Evolutionary conservation across 2,113 vertebrate species (phyloP).

Genomic region (Pyxicephalus adspersus): DNA sequence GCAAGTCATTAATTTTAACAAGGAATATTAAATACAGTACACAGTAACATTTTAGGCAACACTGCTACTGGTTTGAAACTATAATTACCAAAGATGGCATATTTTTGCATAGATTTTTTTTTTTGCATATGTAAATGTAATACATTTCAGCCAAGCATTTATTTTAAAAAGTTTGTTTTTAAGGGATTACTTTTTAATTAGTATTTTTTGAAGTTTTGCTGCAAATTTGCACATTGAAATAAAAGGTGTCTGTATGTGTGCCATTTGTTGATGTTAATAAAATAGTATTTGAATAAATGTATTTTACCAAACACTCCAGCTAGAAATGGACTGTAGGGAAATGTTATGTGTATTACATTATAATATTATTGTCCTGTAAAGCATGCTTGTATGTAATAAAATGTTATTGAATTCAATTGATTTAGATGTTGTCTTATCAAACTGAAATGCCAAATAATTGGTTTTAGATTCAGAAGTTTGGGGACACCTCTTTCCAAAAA

Average conservation of each 20-base stretch:
- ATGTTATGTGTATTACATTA: neutral
- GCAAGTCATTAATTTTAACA: slow-evolving; percentile 50
- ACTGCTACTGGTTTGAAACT: slow-evolving; percentile 35
- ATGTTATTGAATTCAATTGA: too few species aligned
- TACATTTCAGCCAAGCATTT: slow-evolving; percentile 28
- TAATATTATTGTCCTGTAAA: too few species aligned
- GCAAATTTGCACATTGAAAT: slow-evolving; percentile 31
- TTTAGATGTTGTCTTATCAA: too few species aligned
- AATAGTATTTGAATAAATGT: neutral
- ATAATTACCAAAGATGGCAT: slow-evolving; percentile 37
- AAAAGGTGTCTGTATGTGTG: neutral
- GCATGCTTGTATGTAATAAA: too few species aligned
- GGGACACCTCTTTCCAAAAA: too few species aligned
- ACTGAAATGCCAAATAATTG: too few species aligned
- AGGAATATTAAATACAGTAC: slow-evolving; percentile 46
- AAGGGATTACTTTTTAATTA: slow-evolving; percentile 32
- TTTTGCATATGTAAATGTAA: slow-evolving; percentile 43
- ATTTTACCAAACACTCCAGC: neutral
- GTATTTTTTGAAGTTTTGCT: slow-evolving; percentile 30
- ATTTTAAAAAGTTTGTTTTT: slow-evolving; percentile 30
- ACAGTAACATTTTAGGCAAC: slow-evolving; percentile 31
- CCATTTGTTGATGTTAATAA: slow-evolving; percentile 7
- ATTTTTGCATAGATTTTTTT: slow-evolving; percentile 40
- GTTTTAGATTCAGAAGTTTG: too few species aligned
- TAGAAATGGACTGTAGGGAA: neutral